Evolutionary conservation across 2,888 invertebrate genomes (phyloP), one percentile per base, ranked within the genome.

Genomic region (Apoderus coryli): DNA sequence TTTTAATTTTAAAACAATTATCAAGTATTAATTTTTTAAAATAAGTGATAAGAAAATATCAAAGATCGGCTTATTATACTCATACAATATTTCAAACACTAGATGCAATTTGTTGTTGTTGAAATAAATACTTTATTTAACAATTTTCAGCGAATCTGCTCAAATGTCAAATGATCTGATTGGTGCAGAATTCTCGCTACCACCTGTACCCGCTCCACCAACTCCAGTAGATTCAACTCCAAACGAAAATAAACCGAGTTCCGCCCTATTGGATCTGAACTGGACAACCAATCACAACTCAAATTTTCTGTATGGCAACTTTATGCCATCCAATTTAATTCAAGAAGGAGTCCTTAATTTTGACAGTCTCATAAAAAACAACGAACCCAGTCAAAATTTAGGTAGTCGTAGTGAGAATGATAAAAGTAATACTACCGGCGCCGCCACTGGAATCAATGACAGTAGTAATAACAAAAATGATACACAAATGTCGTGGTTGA

Each of bases 401-500:
- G n/a, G n/a, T n/a, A n/a, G n/a, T n/a, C n/a, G n/a, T n/a, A 19
- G n/a, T 6, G 19, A 19, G 12, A 4, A 7, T 10, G 51, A 52
- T 16, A 36, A 44, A 4, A 50, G 28, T 29, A 33, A 29, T 29
- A n/a, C n/a, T 25, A 33, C 41, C 32, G 25, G 32, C 26, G 30
- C 29, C 19, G 31, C 39, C 19, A n/a, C 19, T 19, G n/a, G n/a
- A n/a, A n/a, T n/a, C n/a, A 19, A 19, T 19, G 34, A 33, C 9
- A 43, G 40, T 25, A 33, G 22, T 10, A 40, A 37, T 27, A 40
- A 37, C 4, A 47, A 42, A 33, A 43, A 41, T 16, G 44, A 42
- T 35, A 59, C 49, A 53, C 59, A 35, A 44, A 49, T 59, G 39
- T 54, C 56, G 9, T 93, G 92, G 92, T 76, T 86, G 52, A 85